Percentiles rank a stretch among this genome's conserved stretches.
Conservation (phyloP, 1,140 invertebrate genomes). For the Lasioglossum baleicum region DNA sequence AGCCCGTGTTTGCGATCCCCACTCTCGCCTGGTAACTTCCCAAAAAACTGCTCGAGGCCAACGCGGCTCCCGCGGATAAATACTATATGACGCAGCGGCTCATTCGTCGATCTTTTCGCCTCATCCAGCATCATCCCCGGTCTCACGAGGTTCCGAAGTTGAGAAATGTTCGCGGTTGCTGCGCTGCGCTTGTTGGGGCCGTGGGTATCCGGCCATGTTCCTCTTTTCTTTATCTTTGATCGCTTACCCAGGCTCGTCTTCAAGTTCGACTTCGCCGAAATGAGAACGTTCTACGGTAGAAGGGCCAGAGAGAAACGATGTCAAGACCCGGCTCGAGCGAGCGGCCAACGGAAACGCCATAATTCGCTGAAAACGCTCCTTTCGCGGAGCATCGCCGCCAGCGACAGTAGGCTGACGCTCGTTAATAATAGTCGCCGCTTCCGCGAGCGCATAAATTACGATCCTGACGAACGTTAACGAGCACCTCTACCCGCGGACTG, state of each 20-base stretch:
- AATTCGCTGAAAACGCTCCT: constrained; percentile 51
- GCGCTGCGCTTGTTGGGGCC: no score
- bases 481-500: background rate
- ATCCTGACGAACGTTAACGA: constrained; percentile 66
- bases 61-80: constrained; percentile 35
- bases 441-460: constrained; percentile 67
- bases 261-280: background rate
- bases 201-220: no score
- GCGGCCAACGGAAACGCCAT: constrained; percentile 42
- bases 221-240: no score
- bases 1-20: constrained; percentile 42
- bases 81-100: constrained; percentile 2
- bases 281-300: background rate
- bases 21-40: constrained; percentile 14
- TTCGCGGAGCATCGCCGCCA: constrained; percentile 27
- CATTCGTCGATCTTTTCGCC: background rate
- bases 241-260: background rate
- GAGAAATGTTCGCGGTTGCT: no score
- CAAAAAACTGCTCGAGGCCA: constrained; percentile 37
- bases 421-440: constrained; percentile 68
- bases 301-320: background rate
- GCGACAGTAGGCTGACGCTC: constrained; percentile 59
- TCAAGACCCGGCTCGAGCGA: constrained; percentile 44
- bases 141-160: no score
- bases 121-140: background rate